Evolutionary conservation across 2,113 vertebrate genomes (phyloP), one percentile per base, ranked within the genome.

Genomic region (Macquaria ambigua): DNA sequence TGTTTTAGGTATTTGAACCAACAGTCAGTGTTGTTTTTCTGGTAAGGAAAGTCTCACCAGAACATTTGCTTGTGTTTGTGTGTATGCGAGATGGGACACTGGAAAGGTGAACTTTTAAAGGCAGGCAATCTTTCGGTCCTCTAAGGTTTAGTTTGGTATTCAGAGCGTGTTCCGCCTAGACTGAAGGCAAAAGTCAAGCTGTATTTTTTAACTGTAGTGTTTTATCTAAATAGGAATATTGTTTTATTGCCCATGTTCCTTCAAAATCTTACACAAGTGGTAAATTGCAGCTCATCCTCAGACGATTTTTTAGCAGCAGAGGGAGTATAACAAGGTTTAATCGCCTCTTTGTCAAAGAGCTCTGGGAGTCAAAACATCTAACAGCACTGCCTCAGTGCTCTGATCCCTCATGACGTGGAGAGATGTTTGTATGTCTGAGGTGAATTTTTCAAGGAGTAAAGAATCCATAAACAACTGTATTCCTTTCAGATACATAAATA

Each of bases 111-210:
- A 77, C 41, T 52, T n/a, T 43, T 28, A 56, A 81, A 70, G 37
- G 41, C 61, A 8, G 1, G 37, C 48, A 59, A 37, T 43, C 59
- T 81, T 6, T 58, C 12, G 21, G 58, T 39, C 6, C 56, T 50
- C 41, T 31, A 0, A 14, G 6, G 34, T 62, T 66, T 39, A 28
- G 4, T 69, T 75, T 75, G 71, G 18, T 78, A 64, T 80, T 87
- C 66, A 79, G 56, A 41, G 16, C 1, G 0, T 0, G 48, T 28
- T 74, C 28, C 1, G 8, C 8, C 21, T 3, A 6, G 9, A 68
- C 82, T n/a, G 55, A 61, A 79, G 52, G 69, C 58, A 61, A 48
- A 72, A 85, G 61, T 87, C 52, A 67, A 72, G 50, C 9, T 16
- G 55, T 48, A 28, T 73, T 52, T 84, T 82, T 11, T 55, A 31